phyloP scores from a whole-genome alignment of 1,140 invertebrate genomes.

The Epicauta chinensis region DNA sequence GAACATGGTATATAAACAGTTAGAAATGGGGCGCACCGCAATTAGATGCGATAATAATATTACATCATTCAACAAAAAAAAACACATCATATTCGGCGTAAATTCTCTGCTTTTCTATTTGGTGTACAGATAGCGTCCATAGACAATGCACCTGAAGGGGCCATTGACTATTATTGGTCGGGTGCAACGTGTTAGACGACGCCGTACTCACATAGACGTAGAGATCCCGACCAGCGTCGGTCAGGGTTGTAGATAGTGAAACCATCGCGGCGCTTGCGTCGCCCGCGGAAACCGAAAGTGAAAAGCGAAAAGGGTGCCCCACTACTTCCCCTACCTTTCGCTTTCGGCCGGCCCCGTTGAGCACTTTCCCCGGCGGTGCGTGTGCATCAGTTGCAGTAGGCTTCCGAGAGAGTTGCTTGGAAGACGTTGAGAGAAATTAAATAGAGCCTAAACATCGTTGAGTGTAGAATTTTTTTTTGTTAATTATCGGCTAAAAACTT shows the following conservation, averaged over 20 bases:
- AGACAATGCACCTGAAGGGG: slow-evolving; percentile 20
- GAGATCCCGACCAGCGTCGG: slow-evolving; percentile 30
- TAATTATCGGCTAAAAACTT: no score
- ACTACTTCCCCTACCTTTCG: slow-evolving; percentile 39
- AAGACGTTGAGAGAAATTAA: slow-evolving; percentile 24
- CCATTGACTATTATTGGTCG: slow-evolving; percentile 9
- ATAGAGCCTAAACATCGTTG: no score
- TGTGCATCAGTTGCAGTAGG: slow-evolving; percentile 34
- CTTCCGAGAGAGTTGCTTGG: slow-evolving; percentile 35
- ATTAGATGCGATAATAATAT: no score
- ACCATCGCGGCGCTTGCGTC: slow-evolving; percentile 34
- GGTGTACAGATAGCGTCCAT: slow-evolving; percentile 20
- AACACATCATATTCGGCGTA: no score
- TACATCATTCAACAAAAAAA: no score
- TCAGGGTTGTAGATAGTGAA: slow-evolving; percentile 36
- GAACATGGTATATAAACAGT: not conserved
- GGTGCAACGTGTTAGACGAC: slow-evolving; percentile 7
- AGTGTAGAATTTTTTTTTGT: no score
- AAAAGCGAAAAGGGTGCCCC: slow-evolving; percentile 35
- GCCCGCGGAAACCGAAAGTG: slow-evolving; percentile 41
- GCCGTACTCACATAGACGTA: no score
- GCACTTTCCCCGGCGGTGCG: slow-evolving; percentile 32
- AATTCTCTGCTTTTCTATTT: no score
- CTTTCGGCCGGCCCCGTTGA: slow-evolving; percentile 34
- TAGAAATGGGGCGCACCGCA: no score